Percentiles rank a stretch among this genome's conserved stretches.
Evolutionary conservation across 2,113 vertebrate species (phyloP).

Genomic region (Hemicordylus capensis): DNA sequence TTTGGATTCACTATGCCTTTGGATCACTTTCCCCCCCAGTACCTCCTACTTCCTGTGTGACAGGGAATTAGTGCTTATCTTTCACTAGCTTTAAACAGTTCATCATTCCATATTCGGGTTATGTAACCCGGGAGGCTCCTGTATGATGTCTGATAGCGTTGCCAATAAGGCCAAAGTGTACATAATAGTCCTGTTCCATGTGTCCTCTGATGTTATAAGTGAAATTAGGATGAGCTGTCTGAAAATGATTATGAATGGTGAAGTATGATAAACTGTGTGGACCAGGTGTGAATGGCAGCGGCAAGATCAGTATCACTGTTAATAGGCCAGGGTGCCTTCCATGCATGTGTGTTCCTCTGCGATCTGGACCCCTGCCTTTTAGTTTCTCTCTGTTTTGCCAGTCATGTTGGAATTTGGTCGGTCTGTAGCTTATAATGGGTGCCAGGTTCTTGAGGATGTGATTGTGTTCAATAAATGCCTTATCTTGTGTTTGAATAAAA

Average conservation of each 20-base stretch:
- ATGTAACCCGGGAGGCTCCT: background rate
- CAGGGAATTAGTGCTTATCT: background rate
- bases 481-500: background rate
- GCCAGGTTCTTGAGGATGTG: background rate
- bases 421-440: background rate
- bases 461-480: background rate
- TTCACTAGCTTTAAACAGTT: background rate
- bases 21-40: background rate
- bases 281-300: background rate
- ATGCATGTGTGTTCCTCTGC: background rate
- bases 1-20: background rate
- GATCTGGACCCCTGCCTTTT: background rate
- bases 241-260: background rate
- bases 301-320: background rate
- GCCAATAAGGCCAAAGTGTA: background rate
- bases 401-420: background rate
- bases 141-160: background rate
- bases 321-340: background rate
- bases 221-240: background rate
- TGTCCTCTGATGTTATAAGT: conserved; percentile 1
- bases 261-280: background rate
- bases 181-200: background rate
- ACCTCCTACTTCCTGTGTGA: background rate
- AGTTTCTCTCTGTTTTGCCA: background rate
- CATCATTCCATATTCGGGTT: background rate